Evolutionary conservation across 2,797 vertebrate species (phyloP), one percentile per base, ranked within the genome.

Genomic region (Champsocephalus gunnari): DNA sequence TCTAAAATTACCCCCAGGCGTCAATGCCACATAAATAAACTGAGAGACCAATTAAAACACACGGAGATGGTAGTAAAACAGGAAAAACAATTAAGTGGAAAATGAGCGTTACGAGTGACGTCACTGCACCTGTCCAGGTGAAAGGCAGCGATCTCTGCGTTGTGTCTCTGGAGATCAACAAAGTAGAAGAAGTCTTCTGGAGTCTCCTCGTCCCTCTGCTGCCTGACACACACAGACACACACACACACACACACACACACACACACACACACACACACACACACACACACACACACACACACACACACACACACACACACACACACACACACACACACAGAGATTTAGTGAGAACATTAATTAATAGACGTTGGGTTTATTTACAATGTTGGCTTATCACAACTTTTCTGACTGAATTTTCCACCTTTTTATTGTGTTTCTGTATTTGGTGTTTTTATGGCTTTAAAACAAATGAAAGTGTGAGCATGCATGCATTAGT

Each of bases 141-240:
- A 86, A 99, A 99, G 32, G 97, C 97, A 0, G 98, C 98, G 0
- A 99, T 97, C 94, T 99, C 98, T 0, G 98, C 98, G 0, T 98
- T 99, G 94, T 99, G 98, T 84, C 98, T 94, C 93, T 99, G 97
- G 68, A 97, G 95, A 86, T 99, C 98, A 0, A 99, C 94, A 9
- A 99, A 99, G 77, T 99, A 99, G 92, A 99, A 99, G 45, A 97
- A 93, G 55, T 99, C 95, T 28, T 92, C 96, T 0, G 98, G 97
- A 0, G 98, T 99, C 92, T 97, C 96, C 5, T 98, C 95, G 0
- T 97, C 94, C 0, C 97, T 96, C 82, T 95, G 95, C 94, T 99
- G 98, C 93, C 98, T 98, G 81, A 71, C 28, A 83, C 19, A 64
- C 70, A 74, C 53, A 81, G 57, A 79, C 24, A 82, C 64, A 77